These are phyloP conservation scores for Microctenopoma steveboyesi DNA, from an alignment of 2,797 vertebrate genomes.

Conservation along the genomic window DNA sequence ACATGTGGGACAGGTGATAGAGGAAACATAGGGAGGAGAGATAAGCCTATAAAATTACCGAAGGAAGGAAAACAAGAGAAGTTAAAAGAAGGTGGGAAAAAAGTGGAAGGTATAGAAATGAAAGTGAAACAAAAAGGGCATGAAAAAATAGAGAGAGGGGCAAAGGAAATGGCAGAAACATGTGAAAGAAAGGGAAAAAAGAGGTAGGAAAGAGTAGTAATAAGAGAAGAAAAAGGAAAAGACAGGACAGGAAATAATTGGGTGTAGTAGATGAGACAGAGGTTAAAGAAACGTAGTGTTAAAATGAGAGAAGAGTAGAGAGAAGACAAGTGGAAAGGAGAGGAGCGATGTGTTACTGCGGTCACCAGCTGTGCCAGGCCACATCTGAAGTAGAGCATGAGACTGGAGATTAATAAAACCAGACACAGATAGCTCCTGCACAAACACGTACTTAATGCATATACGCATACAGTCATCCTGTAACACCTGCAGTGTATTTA, in stretches of 20 bases:
- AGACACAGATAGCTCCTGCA: conserved; percentile 2
- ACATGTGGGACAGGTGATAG: no score
- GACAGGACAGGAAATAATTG: neutral
- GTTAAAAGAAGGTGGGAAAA: neutral
- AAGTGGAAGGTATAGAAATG: neutral
- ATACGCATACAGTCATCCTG: neutral
- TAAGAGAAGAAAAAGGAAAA: neutral
- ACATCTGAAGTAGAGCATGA: conserved; percentile 24
- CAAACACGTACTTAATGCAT: neutral
- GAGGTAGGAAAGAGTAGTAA: no score
- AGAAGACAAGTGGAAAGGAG: neutral
- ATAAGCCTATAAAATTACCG: no score
- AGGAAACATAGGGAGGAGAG: no score
- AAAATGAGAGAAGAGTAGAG: neutral
- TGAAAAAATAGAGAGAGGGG: neutral
- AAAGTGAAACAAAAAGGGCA: neutral
- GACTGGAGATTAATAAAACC: conserved; percentile 24
- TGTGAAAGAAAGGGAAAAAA: no score
- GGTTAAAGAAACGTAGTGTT: neutral
- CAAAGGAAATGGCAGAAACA: no score
- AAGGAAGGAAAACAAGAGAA: neutral
- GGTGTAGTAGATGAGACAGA: no score
- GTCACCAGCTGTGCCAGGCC: conserved; percentile 48
- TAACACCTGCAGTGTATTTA: neutral
- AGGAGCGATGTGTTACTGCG: conserved; percentile 16